Percentiles rank a stretch among this genome's conserved stretches.
Evolutionary conservation across 2,888 invertebrate species (phyloP).

Genomic region (Onthophagus sagittarius): DNA sequence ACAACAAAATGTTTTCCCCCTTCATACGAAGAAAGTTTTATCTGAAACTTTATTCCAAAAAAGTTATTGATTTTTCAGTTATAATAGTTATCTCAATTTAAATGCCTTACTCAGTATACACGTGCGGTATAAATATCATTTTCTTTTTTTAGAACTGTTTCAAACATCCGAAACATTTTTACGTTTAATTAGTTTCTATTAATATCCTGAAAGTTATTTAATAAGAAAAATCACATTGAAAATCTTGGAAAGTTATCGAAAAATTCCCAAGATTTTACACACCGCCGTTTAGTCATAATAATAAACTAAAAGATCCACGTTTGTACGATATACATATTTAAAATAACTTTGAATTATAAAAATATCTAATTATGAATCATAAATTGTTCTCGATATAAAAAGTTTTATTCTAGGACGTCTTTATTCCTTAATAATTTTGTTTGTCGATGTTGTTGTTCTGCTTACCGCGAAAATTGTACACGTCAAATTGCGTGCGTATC

Average conservation of each 20-base stretch:
- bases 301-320: background rate
- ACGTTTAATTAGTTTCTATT: background rate
- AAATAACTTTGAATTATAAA: background rate
- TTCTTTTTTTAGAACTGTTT: background rate
- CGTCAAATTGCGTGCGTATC: conserved; percentile 28
- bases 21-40: no score
- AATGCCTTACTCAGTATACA: no score
- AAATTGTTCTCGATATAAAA: background rate
- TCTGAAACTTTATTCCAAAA: no score
- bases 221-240: no score
- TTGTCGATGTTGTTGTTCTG: background rate
- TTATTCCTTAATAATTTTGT: background rate
- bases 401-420: background rate
- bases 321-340: background rate
- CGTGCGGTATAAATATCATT: background rate
- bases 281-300: background rate
- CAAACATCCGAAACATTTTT: background rate
- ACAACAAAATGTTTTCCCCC: no score
- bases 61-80: no score
- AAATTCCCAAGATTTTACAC: background rate
- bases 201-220: background rate
- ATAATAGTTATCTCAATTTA: no score
- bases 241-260: no score
- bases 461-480: background rate
- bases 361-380: background rate